Base-by-base conservation (phyloP, 2,888 invertebrate genomes). In the Sturmia bella region DNA sequence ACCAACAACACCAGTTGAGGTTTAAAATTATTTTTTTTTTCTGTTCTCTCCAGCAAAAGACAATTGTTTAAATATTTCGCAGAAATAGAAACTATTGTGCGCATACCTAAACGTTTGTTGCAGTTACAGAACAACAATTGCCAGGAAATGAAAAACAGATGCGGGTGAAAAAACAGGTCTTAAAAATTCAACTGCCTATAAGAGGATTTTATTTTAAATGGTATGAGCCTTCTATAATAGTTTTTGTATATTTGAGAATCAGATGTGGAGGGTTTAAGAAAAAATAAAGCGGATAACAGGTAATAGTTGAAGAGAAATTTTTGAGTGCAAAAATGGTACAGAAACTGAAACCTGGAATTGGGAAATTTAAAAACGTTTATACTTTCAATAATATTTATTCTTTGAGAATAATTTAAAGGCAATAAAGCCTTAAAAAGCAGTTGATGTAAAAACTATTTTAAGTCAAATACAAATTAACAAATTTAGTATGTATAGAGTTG, bases 1-100 rank as follows among this genome's bases (percentile, higher is more conserved):
- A 52, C 24, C 27, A 45, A 48, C 48, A 63, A 52, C 61, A 74
- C 56, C 17, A 50, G 41, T 59, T 69, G 69, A 66, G 63, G 50
- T 74, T 64, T 52, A 74, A 56, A 56, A 45, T 21, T 48, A 39
- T 19, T 19, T 2, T 19, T 50, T 24, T n/a, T 74, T 54, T 37
- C 3, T 13, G 37, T 73, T 64, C 41, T 32, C 32, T 7, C 32
- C 7, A 6, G 4, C n/a, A 61, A 68, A 76, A 50, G 32, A 81
- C 73, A 77, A 77, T 77, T 82, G 73, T 64, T 82, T 66, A 70
- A 69, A 82, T 73, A 57, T 64, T 66, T 41, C 19, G 19, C 9
- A 48, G 19, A 39, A 64, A 17, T 37, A 11, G n/a, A 39, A 50
- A 52, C 21, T 11, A 32, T 43, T 32, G 41, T 41, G 39, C 61